These are phyloP conservation scores for Manis pentadactyla DNA, from an alignment of 2,797 vertebrate species.

Conservation along the genomic window DNA sequence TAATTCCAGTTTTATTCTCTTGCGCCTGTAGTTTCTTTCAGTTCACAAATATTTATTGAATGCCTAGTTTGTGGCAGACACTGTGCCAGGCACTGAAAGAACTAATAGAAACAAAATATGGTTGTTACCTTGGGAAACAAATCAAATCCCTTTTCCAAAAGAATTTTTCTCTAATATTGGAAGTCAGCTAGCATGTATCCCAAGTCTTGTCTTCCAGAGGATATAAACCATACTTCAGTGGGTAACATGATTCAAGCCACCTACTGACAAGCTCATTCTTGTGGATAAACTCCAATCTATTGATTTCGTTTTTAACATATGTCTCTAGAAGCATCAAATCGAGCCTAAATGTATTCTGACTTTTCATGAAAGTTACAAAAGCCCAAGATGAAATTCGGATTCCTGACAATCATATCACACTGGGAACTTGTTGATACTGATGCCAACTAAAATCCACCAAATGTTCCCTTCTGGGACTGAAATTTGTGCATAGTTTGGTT, in stretches of 20 bases:
- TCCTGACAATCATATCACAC: not conserved
- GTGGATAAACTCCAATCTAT: not conserved
- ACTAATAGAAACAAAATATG: not conserved
- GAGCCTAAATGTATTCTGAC: not conserved
- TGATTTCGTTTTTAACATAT: conserved; percentile 36
- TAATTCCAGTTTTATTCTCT: conserved; percentile 16
- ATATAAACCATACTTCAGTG: not conserved
- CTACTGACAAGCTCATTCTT: not conserved
- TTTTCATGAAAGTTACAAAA: conserved; percentile 33
- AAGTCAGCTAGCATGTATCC: not conserved
- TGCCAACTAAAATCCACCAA: conserved; percentile 17
- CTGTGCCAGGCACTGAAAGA: not conserved
- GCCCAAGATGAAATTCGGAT: not conserved
- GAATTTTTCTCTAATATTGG: conserved; percentile 21
- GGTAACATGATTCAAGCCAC: not conserved
- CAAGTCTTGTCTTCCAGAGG: not conserved
- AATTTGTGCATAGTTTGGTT: not conserved
- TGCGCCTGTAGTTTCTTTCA: not conserved
- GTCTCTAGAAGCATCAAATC: not conserved
- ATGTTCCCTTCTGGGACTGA: not conserved
- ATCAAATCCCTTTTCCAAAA: conserved; percentile 7
- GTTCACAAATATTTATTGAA: conserved; percentile 19
- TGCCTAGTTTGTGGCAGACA: not conserved
- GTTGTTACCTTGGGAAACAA: conserved; percentile 12
- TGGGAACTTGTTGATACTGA: not conserved